Percentiles rank a stretch among this genome's conserved stretches.
These are phyloP conservation scores for Recurvirostra avosetta DNA, from an alignment of 2,113 vertebrate species.

Conservation along the genomic window DNA sequence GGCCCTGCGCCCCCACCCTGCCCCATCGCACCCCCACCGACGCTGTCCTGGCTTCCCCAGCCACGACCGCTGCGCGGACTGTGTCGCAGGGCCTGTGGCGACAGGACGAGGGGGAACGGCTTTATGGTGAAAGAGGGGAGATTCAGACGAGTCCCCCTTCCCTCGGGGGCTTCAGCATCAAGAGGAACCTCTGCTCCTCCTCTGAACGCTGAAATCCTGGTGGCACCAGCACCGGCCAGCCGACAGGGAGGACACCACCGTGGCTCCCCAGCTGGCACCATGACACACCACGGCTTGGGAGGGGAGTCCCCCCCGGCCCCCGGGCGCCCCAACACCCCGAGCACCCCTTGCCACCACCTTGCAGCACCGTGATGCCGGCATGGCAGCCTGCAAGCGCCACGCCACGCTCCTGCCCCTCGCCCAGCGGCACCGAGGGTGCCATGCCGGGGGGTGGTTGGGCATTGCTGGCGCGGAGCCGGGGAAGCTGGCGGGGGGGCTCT, in stretches of 20 bases:
- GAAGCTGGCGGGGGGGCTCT: fast-evolving
- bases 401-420: not conserved
- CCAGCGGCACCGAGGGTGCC: not conserved
- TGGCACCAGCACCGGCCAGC: not conserved
- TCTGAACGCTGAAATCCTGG: fast-evolving
- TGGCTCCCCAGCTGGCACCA: fast-evolving
- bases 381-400: fast-evolving
- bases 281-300: fast-evolving
- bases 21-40: not conserved
- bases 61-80: not conserved
- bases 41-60: fast-evolving
- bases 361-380: fast-evolving
- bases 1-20: not conserved
- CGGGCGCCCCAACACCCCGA: fast-evolving
- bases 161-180: not conserved
- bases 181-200: not conserved
- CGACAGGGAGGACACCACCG: fast-evolving
- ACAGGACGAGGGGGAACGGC: not conserved
- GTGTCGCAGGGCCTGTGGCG: not conserved
- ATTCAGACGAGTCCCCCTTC: not conserved
- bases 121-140: not conserved
- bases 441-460: not conserved
- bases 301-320: not conserved
- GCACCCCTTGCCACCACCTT: not conserved
- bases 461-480: fast-evolving